Evolutionary conservation across 2,113 vertebrate species (phyloP).

Genomic region (Gorsachius goisagi): DNA sequence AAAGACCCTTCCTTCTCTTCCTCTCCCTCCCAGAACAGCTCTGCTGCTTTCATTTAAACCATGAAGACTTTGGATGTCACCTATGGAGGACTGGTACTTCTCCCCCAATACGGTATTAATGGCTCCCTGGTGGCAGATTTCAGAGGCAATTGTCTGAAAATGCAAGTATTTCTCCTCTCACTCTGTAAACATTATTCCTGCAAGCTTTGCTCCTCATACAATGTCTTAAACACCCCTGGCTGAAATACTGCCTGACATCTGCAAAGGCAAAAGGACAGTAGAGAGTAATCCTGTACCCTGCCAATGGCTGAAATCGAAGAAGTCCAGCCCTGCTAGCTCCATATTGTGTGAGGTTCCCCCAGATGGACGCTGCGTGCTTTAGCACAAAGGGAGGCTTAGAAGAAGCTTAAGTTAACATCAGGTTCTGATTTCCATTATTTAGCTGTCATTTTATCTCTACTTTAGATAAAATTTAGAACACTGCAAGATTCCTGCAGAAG

Average conservation of each 20-base stretch:
- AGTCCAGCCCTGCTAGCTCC: background rate
- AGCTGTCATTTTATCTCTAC: background rate
- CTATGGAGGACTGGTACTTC: background rate
- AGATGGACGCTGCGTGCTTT: background rate
- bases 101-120: accelerated
- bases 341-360: background rate
- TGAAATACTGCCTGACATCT: background rate
- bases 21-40: background rate
- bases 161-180: background rate
- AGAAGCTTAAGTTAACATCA: background rate
- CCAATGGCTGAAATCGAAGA: background rate
- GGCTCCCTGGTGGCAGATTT: background rate
- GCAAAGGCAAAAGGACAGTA: background rate
- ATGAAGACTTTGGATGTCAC: background rate
- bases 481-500: background rate
- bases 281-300: background rate
- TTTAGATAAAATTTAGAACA: background rate
- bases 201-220: background rate
- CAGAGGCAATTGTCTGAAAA: background rate
- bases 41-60: background rate
- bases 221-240: accelerated
- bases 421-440: background rate
- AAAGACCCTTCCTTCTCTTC: background rate
- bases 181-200: background rate
- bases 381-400: background rate